Conservation (phyloP, 2,113 vertebrate genomes). For the Callipepla squamata region DNA sequence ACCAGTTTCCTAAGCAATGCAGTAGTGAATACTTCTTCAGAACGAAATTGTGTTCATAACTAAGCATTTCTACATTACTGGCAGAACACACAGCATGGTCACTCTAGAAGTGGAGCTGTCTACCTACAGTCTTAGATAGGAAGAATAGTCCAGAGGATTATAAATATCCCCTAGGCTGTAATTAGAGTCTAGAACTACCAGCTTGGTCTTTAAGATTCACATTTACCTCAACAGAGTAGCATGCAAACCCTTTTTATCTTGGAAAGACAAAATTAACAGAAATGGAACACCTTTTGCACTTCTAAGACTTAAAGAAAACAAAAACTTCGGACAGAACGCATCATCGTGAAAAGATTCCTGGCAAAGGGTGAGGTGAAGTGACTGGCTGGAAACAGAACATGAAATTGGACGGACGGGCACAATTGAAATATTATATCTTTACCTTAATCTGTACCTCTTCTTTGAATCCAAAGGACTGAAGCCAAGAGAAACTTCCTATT, state of each 20-base stretch:
- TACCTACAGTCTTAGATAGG: neutral
- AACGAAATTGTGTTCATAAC: neutral
- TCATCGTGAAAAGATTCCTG: neutral
- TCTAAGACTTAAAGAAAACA: neutral
- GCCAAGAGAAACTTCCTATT: neutral
- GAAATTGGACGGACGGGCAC: neutral
- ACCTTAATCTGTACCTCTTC: conserved; percentile 20
- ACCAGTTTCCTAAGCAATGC: neutral
- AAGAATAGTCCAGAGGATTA: neutral
- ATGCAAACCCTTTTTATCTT: neutral
- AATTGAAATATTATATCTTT: neutral
- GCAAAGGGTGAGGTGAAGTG: neutral
- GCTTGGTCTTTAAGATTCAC: neutral
- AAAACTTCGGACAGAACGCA: neutral
- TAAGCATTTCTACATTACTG: neutral
- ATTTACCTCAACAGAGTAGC: neutral
- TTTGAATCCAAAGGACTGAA: neutral
- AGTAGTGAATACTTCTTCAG: neutral
- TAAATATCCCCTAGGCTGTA: neutral
- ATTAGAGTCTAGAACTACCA: neutral
- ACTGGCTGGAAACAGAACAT: neutral
- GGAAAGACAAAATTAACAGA: neutral
- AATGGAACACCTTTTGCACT: neutral
- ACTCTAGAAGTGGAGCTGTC: neutral
- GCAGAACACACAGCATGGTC: neutral